Percentiles rank a stretch among this genome's conserved stretches.
Evolutionary conservation across 2,797 vertebrate genomes (phyloP).

Genomic region (Amniataba percoides): DNA sequence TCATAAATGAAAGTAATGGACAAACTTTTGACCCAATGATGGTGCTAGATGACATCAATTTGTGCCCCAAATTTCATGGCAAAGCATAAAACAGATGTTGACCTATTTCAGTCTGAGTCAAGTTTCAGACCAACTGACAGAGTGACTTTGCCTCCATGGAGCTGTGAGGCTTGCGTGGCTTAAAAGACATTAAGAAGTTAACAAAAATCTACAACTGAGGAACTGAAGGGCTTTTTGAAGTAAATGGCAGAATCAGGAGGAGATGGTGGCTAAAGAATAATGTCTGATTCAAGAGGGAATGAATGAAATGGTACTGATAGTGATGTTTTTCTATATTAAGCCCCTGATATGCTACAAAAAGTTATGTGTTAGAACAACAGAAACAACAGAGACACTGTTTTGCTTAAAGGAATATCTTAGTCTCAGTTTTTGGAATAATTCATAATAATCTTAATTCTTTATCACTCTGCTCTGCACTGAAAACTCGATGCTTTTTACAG

Average conservation of each 20-base stretch:
- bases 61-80: background rate
- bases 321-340: background rate
- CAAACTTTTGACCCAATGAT: background rate
- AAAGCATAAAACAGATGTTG: background rate
- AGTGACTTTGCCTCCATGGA: background rate
- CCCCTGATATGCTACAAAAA: background rate
- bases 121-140: background rate
- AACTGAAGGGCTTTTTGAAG: slow-evolving; percentile 14
- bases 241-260: background rate
- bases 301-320: background rate
- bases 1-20: background rate
- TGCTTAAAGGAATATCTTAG: background rate
- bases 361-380: background rate
- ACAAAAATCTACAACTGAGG: background rate
- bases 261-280: background rate
- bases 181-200: too few species aligned
- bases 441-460: background rate
- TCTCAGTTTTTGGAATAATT: background rate
- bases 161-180: too few species aligned
- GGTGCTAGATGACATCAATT: background rate
- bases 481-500: background rate
- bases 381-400: background rate
- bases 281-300: background rate
- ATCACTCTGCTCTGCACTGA: background rate
- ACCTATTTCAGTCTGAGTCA: background rate